Base-by-base conservation (phyloP, 2,797 vertebrate genomes). In the Rhinophrynus dorsalis region DNA sequence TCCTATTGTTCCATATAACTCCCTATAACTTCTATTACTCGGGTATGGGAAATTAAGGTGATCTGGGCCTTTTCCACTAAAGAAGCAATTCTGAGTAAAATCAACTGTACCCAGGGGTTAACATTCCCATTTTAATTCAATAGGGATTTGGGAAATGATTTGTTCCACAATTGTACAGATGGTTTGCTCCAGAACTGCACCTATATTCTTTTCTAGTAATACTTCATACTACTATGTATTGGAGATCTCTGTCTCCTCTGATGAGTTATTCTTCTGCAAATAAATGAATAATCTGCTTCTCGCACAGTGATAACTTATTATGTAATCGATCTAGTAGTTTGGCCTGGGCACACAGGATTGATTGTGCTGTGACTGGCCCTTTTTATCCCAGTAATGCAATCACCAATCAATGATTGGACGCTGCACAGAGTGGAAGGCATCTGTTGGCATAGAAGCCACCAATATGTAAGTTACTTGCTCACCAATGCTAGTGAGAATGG, bases 331-430 rank as follows among this genome's bases (percentile, higher is more conserved):
- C 62, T 12, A 40, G 35, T 59, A 59, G 61, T 59, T 72, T 72
- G 69, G 61, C 61, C 37, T 17, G 55, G 55, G 55, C 47, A 45
- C 24, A 47, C 59, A 67, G 26, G 60, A 73, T 73, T 67, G 70
- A 73, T 73, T 67, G 35, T 13, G 11, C 45, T 54, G 62, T 33
- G 27, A 73, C 59, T 67, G 55, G 62, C 45, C 17, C 55, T 52
- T 73, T 73, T 67, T 59, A 67, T 67, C 62, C 62, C 38, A 45
- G 62, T 73, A 73, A 73, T 73, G 62, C 55, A 73, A 47, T 66
- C 37, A 17, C 61, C 27, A 73, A 73, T 73, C 62, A 73, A 73
- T 66, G 62, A 6, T n/a, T 51, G 23, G 23, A 51, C 12, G 13
- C 35, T 26, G 18, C 35, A 37, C 15, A 13, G 32, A 7, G 44